Percentiles rank a stretch among this genome's conserved stretches.
These are phyloP conservation scores for Caiman crocodilus DNA, from an alignment of 2,797 vertebrate genomes.

Conservation along the genomic window DNA sequence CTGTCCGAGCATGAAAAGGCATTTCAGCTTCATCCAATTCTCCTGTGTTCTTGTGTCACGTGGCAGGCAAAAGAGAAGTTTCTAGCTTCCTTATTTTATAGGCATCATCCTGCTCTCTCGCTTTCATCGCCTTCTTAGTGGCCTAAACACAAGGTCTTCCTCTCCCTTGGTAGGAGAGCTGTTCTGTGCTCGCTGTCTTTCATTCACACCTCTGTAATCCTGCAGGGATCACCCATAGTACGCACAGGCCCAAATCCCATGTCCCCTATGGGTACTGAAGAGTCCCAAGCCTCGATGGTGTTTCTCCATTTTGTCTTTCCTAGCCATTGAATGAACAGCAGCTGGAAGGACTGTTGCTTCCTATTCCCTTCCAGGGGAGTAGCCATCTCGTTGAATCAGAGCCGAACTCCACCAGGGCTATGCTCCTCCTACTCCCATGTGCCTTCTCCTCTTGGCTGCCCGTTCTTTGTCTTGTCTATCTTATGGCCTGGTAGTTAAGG, in stretches of 20 bases:
- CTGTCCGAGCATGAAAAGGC: slow-evolving; percentile 53
- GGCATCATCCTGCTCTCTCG: not conserved
- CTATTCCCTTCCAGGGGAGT: no score
- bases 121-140: not conserved
- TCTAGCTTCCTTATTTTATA: not conserved
- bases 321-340: no score
- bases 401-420: no score
- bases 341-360: no score
- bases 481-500: no score
- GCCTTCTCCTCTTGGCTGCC: no score
- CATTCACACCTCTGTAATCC: not conserved
- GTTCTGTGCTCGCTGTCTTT: not conserved
- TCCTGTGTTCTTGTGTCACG: not conserved
- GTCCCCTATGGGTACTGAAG: no score
- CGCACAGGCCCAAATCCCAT: not conserved
- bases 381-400: no score
- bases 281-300: not conserved
- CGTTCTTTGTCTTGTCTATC: no score
- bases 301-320: no score
- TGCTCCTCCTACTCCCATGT: no score
- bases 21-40: slow-evolving; percentile 48
- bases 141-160: not conserved
- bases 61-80: not conserved
- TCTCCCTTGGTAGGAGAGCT: slow-evolving; percentile 17
- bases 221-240: not conserved